phyloP scores from a whole-genome alignment of 1,140 invertebrate species.

The Drosophila ficusphila region DNA sequence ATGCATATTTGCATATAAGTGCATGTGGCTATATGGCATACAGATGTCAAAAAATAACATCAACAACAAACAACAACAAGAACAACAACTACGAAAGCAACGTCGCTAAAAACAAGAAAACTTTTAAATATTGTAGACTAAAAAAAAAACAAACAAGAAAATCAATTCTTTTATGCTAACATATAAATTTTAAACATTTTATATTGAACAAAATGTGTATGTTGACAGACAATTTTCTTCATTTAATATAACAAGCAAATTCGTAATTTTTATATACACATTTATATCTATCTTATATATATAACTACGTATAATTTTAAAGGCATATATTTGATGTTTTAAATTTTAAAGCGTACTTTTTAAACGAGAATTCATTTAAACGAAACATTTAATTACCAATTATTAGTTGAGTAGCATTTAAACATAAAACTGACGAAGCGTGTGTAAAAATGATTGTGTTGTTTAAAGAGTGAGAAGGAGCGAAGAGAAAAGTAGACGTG shows the following conservation, averaged over 20 bases:
- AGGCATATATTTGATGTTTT: conserved; percentile 71
- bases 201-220: conserved; percentile 61
- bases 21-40: conserved; percentile 7
- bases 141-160: conserved; percentile 26
- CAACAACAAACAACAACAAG: conserved; percentile 54
- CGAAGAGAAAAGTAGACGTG: conserved; percentile 19
- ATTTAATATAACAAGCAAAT: conserved; percentile 51
- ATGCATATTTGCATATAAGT: conserved; percentile 7
- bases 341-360: conserved; percentile 77
- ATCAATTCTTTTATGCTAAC: conserved; percentile 50
- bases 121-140: conserved; percentile 65
- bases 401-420: conserved; percentile 76
- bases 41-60: conserved; percentile 39
- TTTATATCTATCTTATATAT: conserved; percentile 60
- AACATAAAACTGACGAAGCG: conserved; percentile 83
- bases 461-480: conserved; percentile 51
- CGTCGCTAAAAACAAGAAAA: conserved; percentile 83
- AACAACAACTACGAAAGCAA: conserved; percentile 62
- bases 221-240: conserved; percentile 49
- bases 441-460: conserved; percentile 80
- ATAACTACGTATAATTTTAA: conserved; percentile 72
- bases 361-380: conserved; percentile 61
- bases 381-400: conserved; percentile 63
- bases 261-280: conserved; percentile 59
- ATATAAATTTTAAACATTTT: conserved; percentile 62